Percentiles rank a stretch among this genome's conserved stretches.
These are phyloP conservation scores for Eulemur albifrons DNA, from an alignment of 2,797 vertebrate species.

Conservation along the genomic window DNA sequence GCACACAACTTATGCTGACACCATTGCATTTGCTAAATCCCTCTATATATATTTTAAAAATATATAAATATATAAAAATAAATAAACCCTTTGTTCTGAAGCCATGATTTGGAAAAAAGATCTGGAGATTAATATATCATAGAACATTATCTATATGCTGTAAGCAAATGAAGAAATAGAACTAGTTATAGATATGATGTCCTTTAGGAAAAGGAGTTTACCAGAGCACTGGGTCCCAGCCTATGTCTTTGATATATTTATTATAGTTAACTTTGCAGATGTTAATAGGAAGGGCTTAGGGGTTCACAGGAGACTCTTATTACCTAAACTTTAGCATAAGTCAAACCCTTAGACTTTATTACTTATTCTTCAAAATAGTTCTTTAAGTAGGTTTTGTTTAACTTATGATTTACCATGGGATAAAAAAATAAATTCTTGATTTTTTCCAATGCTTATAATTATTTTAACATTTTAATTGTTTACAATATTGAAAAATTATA, in stretches of 20 bases:
- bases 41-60: not conserved
- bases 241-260: not conserved
- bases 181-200: not conserved
- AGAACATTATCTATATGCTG: not conserved
- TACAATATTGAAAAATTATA: not conserved
- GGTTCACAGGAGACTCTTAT: not conserved
- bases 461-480: conserved; percentile 17
- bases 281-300: not conserved
- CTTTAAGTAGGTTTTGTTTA: conserved; percentile 3
- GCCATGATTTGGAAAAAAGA: not conserved
- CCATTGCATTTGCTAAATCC: not conserved
- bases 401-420: not conserved
- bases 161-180: conserved; percentile 12
- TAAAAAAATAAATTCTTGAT: not conserved
- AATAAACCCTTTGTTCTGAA: not conserved
- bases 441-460: not conserved
- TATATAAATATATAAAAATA: not conserved
- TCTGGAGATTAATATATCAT: not conserved
- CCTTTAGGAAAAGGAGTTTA: not conserved
- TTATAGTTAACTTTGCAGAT: not conserved
- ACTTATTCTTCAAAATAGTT: not conserved
- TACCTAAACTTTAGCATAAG: not conserved
- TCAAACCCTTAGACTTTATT: not conserved
- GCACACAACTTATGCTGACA: not conserved
- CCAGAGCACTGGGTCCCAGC: not conserved